Evolutionary conservation across 2,888 invertebrate species (phyloP), one percentile per base, ranked within the genome.

Genomic region (Drosophila hamatofila): DNA sequence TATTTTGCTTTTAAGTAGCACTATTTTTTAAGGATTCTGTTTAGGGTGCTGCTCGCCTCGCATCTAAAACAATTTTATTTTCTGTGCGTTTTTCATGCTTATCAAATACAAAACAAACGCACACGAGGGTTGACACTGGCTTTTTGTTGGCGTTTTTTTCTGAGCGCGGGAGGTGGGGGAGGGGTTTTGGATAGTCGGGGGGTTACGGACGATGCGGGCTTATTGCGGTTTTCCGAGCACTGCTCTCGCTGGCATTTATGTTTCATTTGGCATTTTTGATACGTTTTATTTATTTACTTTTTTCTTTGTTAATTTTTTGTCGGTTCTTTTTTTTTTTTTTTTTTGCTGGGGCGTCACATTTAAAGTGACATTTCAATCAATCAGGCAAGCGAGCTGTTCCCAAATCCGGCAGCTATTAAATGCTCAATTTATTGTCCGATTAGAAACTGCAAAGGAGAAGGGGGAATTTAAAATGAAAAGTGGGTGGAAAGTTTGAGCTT

Each of bases 301-400:
- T 54, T 37, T 54, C 25, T 44, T 70, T 75, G 74, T 78, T 68
- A 65, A 60, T 70, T 79, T 80, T 80, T 71, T 70, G 61, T 67
- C 64, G 64, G 44, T 25, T 25, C 2, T 25, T 25, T 5, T 52
- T 25, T 52, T 52, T 44, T 70, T 78, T 68, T 54, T 74, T 5
- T 54, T 60, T 64, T 58, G 58, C 55, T n/a, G 21, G 44, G 77
- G 66, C 75, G 65, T 70, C 78, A 71, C 81, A 79, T 84, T 88
- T 89, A 91, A 88, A 88, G 88, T 90, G 88, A 87, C 88, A 90
- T 89, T 90, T 91, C 90, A 91, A 91, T 91, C 91, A 91, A 91
- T 91, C 91, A 90, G 62, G 44, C 74, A n/a, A 42, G 44, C 44
- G 51, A 30, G 42, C 25, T 16, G 25, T 46, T 8, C 48, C 21